phyloP scores from a whole-genome alignment of 2,797 vertebrate genomes.

The Balearica regulorum region DNA sequence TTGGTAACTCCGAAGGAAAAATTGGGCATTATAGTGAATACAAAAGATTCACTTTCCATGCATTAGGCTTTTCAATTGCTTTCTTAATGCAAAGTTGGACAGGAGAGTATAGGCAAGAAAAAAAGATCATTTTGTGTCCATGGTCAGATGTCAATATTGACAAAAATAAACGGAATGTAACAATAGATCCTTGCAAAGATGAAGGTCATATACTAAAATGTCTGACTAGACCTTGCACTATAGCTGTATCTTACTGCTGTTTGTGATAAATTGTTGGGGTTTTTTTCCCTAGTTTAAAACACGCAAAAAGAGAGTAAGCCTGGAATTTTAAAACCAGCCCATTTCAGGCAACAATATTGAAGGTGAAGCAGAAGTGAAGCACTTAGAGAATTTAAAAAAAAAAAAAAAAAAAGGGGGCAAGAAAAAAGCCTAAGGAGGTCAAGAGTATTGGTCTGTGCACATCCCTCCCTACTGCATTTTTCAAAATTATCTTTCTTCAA shows the following conservation, averaged over 20 bases:
- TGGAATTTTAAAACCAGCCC: background rate
- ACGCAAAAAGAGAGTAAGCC: background rate
- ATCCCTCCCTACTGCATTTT: background rate
- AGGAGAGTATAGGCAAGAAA: slow-evolving; percentile 46
- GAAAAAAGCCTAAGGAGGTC: background rate
- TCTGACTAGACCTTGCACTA: background rate
- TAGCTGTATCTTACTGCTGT: background rate
- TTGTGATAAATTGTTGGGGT: background rate
- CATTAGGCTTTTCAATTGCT: slow-evolving; percentile 76
- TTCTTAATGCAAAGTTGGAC: slow-evolving; percentile 68
- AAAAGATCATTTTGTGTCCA: slow-evolving; percentile 71
- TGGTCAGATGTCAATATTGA: slow-evolving; percentile 73
- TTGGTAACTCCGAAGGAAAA: slow-evolving; percentile 75
- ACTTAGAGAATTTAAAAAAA: background rate
- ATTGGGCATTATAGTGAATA: slow-evolving; percentile 72
- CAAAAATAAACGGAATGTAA: slow-evolving; percentile 73
- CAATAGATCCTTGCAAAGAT: slow-evolving; percentile 62
- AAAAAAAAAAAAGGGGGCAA: background rate
- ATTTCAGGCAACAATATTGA: background rate
- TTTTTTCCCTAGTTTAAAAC: background rate
- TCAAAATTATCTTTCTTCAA: background rate
- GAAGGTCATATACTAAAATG: slow-evolving; percentile 57
- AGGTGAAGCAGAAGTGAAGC: background rate
- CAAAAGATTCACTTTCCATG: slow-evolving; percentile 78
- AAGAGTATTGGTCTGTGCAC: background rate